Evolutionary conservation across 2,797 vertebrate species (phyloP).

Genomic region (Hafferia zeledoni): DNA sequence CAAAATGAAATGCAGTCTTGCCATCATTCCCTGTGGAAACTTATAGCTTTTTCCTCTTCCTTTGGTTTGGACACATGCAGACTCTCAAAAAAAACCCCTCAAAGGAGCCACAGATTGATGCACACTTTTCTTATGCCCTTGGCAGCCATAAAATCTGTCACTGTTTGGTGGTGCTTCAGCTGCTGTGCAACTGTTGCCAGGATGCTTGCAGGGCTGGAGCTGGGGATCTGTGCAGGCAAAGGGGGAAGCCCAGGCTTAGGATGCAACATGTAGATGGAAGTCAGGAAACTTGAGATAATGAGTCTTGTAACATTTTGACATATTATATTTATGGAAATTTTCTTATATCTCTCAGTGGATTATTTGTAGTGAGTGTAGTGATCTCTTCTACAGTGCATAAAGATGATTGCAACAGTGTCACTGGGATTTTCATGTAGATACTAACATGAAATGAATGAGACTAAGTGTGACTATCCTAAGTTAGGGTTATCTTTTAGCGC

Average conservation of each 20-base stretch:
- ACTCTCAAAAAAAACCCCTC: not conserved
- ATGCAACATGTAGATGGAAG: not conserved
- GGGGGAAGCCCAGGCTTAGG: not conserved
- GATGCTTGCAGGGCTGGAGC: not conserved
- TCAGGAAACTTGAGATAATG: not conserved
- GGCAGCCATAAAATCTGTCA: not conserved
- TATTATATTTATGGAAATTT: not conserved
- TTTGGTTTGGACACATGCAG: not conserved
- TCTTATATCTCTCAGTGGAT: not conserved
- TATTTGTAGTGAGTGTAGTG: not conserved
- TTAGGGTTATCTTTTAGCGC: not conserved
- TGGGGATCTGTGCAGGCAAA: not conserved
- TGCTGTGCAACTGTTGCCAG: not conserved
- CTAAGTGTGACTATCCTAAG: not conserved
- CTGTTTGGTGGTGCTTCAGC: not conserved
- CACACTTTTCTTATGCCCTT: fast-evolving
- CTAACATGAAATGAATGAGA: not conserved
- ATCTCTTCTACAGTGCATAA: not conserved
- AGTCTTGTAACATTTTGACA: not conserved
- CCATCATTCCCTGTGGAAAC: not conserved
- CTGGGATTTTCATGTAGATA: not conserved
- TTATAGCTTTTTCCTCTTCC: not conserved
- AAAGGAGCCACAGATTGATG: not conserved
- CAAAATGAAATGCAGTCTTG: not conserved
- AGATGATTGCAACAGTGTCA: not conserved